Evolutionary conservation across 1,140 invertebrate species (phyloP).

Genomic region (Drosophila athabasca): DNA sequence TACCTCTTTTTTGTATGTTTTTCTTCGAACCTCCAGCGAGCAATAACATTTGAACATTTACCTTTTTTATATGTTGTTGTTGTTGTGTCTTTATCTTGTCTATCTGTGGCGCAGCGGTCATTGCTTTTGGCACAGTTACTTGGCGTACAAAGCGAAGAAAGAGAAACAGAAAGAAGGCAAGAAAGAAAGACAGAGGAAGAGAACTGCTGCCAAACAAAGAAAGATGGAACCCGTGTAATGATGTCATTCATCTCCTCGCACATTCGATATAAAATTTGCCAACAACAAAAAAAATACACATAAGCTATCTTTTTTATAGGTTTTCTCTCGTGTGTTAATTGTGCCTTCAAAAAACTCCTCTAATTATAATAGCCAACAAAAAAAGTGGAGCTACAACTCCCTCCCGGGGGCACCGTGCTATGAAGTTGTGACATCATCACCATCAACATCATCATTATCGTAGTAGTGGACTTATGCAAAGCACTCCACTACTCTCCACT

Average conservation of each 20-base stretch:
- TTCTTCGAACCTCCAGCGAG: conserved; percentile 27
- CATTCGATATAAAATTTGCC: conserved; percentile 43
- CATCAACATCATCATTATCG: not conserved
- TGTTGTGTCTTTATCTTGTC: conserved; percentile 52
- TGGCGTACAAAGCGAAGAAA: conserved; percentile 39
- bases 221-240: conserved; percentile 46
- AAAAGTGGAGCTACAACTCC: conserved; percentile 42
- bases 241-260: conserved; percentile 70
- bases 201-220: conserved; percentile 33
- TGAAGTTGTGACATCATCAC: conserved; percentile 51
- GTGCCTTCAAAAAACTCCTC: conserved; percentile 37
- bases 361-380: conserved; percentile 42
- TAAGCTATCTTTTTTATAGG: conserved; percentile 8
- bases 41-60: conserved; percentile 16
- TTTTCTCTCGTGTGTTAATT: conserved; percentile 53
- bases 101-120: conserved; percentile 43
- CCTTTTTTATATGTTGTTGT: conserved; percentile 19
- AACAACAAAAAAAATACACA: not conserved
- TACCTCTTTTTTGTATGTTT: conserved; percentile 13
- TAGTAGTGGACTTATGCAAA: conserved; percentile 43
- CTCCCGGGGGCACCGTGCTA: not conserved
- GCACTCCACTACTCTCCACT: conserved; percentile 11
- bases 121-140: conserved; percentile 71
- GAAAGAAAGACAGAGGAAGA: conserved; percentile 32
- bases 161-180: conserved; percentile 33